Evolutionary conservation across 2,797 vertebrate genomes (phyloP), one percentile per base, ranked within the genome.

Genomic region (Enteromius anoplus): DNA sequence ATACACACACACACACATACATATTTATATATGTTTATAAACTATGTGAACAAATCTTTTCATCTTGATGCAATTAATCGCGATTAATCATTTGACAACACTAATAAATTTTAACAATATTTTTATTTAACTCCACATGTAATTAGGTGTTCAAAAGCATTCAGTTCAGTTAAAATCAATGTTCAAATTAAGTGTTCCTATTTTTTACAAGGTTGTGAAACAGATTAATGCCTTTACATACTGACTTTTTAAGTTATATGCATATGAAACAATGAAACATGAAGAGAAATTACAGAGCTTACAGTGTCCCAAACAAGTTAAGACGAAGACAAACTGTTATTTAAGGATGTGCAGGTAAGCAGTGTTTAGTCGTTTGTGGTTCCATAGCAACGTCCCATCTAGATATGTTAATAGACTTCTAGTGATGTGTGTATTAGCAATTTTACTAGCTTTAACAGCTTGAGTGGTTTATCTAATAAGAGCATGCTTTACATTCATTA

Each of bases 291-390:
- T 8, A n/a, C 32, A 37, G 21, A 37, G 12, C 72, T 14, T 6
- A 37, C 3, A n/a, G 10, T 15, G 1, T 55, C 51, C 32, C 32
- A 75, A 58, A 75, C 51, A 75, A 55, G 72, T 58, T 12, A 55
- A 58, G 51, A 58, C 51, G 3, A 40, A 21, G 72, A 40, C 4
- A 14, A 75, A 75, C 72, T 75, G 72, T 75, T 23, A 75, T 40
- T 23, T 40, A n/a, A 14, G 32, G 6, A 37, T 9, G 32, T 23
- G 3, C 21, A 58, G 2, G 32, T 21, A 55, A 75, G 12, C 72
- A 15, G 32, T 37, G 12, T 75, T 58, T 75, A 40, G 51, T 17
- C 8, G 5, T 23, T 23, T 4, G 21, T 21, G 6, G 21, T 58
- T 40, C 10, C 51, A 2, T 0, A 9, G 21, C 6, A 75, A 75